A percentile compares a stretch with the other conserved stretches of the same genome.
Evolutionary conservation across 30 jellyfish, hydroid and myxozoan species (phyloP).

Genomic region (Nemopilema nomurai): DNA sequence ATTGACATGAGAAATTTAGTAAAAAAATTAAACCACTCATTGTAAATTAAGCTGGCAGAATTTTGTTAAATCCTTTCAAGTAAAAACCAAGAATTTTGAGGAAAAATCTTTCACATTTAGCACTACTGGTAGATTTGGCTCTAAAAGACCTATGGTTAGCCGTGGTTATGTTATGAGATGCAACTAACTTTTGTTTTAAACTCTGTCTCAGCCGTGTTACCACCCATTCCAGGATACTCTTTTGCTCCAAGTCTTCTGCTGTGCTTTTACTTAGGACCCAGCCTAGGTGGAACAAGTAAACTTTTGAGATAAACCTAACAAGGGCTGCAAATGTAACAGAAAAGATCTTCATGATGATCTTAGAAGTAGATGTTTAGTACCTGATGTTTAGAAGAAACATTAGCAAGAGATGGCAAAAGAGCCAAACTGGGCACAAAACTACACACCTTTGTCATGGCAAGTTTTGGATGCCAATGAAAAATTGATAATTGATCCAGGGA

Average conservation of each 20-base stretch:
- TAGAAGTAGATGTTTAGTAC: too few relatives aligned
- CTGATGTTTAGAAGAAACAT: too few relatives aligned
- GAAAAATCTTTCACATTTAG: too few relatives aligned
- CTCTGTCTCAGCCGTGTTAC: conserved; percentile 51
- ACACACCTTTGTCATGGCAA: conserved; percentile 64
- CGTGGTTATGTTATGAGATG: too few relatives aligned
- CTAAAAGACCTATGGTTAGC: too few relatives aligned
- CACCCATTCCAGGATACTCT: conserved; percentile 67
- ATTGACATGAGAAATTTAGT: background rate
- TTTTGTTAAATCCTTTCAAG: background rate
- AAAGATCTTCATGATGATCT: too few relatives aligned
- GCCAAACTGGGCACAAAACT: background rate
- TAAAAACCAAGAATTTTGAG: background rate
- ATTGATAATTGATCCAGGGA: conserved; percentile 62
- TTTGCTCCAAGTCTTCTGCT: conserved; percentile 65
- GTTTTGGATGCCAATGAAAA: conserved; percentile 48
- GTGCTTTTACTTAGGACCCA: conserved; percentile 54
- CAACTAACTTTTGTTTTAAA: conserved; percentile 54
- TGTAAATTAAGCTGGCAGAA: background rate
- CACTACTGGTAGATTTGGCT: too few relatives aligned
- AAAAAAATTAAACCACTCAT: background rate
- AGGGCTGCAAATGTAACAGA: too few relatives aligned
- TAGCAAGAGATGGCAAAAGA: too few relatives aligned
- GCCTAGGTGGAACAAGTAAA: conserved; percentile 50
- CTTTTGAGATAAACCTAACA: too few relatives aligned